phyloP scores from a whole-genome alignment of 2,113 vertebrate genomes.

The Galemys pyrenaicus region DNA sequence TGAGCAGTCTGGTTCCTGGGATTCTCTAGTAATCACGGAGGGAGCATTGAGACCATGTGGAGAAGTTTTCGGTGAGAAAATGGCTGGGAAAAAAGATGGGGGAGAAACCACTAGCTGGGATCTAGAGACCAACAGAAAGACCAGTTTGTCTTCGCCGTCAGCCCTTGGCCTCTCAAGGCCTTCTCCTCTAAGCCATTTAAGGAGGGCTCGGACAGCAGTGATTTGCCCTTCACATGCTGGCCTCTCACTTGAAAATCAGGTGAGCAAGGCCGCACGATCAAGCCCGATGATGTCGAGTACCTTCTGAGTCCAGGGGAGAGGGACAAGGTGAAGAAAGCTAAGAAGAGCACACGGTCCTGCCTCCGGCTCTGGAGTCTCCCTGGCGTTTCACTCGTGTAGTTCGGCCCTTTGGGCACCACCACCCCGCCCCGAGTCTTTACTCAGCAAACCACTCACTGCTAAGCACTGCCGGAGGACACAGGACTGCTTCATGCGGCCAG shows the following conservation, averaged over 20 bases:
- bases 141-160: neutral
- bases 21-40: neutral
- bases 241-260: conserved; percentile 24
- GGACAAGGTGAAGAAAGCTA: neutral
- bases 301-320: neutral
- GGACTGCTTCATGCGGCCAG: conserved; percentile 96
- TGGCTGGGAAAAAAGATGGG: neutral
- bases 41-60: neutral
- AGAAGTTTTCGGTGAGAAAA: neutral
- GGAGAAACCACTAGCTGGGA: neutral
- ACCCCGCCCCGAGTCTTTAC: neutral
- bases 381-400: neutral
- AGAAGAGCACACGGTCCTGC: neutral
- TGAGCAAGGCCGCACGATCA: neutral
- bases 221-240: neutral
- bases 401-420: neutral
- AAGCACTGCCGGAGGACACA: conserved; percentile 95
- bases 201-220: neutral
- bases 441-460: conserved; percentile 86
- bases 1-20: neutral
- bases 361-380: neutral
- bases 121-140: neutral
- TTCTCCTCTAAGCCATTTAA: conserved; percentile 31
- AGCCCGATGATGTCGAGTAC: neutral
- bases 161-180: neutral